Conservation (phyloP, 2,888 invertebrate genomes). For the Hirtodrosophila alboralis region DNA sequence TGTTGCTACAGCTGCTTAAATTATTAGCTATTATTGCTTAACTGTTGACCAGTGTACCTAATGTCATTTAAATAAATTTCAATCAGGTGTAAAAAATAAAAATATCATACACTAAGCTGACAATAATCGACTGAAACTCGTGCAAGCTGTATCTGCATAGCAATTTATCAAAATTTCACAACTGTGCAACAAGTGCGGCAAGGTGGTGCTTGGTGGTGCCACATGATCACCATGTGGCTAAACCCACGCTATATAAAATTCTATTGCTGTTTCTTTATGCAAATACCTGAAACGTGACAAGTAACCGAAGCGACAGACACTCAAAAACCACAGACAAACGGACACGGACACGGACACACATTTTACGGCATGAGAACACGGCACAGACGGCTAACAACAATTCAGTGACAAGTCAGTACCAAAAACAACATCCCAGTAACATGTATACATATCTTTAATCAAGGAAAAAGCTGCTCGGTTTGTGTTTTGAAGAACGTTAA, state of each 20-base stretch:
- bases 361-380: conserved; percentile 60
- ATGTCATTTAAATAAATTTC: conserved; percentile 55
- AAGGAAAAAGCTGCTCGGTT: conserved; percentile 21
- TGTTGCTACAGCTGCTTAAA: conserved; percentile 35
- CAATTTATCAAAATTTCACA: conserved; percentile 42
- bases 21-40: conserved; percentile 6
- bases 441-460: conserved; percentile 27
- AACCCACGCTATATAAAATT: conserved; percentile 63
- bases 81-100: conserved; percentile 54
- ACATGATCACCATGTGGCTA: conserved; percentile 38
- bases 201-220: conserved; percentile 3
- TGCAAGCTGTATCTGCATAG: conserved; percentile 47
- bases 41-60: conserved; percentile 51
- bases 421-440: conserved; percentile 12
- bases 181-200: conserved; percentile 2
- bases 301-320: conserved; percentile 43
- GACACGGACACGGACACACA: conserved; percentile 22
- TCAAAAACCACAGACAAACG: conserved; percentile 35
- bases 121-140: conserved; percentile 31
- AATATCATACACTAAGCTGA: conserved; percentile 6
- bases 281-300: conserved; percentile 72
- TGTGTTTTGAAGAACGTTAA: conserved; percentile 38
- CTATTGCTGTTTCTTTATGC: conserved; percentile 62
- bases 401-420: conserved; percentile 8
- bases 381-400: conserved; percentile 36